These are phyloP conservation scores for Amaurobius ferox DNA, from an alignment of 2,888 invertebrate species.

Conservation along the genomic window DNA sequence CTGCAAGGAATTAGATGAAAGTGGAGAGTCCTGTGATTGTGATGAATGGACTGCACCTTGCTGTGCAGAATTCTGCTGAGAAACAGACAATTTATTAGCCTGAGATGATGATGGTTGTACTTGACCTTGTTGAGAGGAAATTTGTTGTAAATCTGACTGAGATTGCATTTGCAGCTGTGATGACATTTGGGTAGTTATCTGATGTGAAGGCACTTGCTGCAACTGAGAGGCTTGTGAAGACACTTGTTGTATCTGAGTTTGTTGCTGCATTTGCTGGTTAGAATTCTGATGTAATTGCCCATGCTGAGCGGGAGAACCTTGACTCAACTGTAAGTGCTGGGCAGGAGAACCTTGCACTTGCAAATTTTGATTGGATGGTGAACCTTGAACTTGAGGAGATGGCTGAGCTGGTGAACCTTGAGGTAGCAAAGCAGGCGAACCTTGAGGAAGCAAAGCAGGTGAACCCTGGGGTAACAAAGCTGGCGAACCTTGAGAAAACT, in stretches of 20 bases:
- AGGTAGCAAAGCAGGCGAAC: conserved; percentile 43
- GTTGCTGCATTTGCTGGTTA: background rate
- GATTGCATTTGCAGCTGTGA: conserved; percentile 12
- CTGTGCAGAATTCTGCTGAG: conserved; percentile 25
- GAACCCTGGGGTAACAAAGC: conserved; percentile 50
- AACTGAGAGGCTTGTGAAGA: conserved; percentile 24
- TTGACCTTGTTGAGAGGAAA: conserved; percentile 44
- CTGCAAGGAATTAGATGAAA: too few species aligned
- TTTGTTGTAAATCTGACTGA: conserved; percentile 27
- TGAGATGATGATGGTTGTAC: conserved; percentile 25
- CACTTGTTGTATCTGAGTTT: conserved; percentile 22
- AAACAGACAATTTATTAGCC: background rate
- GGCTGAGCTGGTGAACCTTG: conserved; percentile 51
- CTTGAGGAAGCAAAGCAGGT: conserved; percentile 57
- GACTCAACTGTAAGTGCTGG: conserved; percentile 38
- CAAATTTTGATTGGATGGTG: conserved; percentile 38
- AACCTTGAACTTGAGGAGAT: conserved; percentile 46
- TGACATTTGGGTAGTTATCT: conserved; percentile 12
- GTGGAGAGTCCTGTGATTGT: conserved; percentile 13
- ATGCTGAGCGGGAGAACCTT: conserved; percentile 53
- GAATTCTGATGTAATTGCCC: conserved; percentile 16
- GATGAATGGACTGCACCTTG: conserved; percentile 22
- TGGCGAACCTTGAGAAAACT: conserved; percentile 51
- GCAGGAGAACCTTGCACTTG: conserved; percentile 53
- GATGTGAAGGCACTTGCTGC: conserved; percentile 32